Percentiles rank a stretch among this genome's conserved stretches.
These are phyloP conservation scores for Nomada fucata DNA, from an alignment of 2,888 invertebrate species.

Conservation along the genomic window DNA sequence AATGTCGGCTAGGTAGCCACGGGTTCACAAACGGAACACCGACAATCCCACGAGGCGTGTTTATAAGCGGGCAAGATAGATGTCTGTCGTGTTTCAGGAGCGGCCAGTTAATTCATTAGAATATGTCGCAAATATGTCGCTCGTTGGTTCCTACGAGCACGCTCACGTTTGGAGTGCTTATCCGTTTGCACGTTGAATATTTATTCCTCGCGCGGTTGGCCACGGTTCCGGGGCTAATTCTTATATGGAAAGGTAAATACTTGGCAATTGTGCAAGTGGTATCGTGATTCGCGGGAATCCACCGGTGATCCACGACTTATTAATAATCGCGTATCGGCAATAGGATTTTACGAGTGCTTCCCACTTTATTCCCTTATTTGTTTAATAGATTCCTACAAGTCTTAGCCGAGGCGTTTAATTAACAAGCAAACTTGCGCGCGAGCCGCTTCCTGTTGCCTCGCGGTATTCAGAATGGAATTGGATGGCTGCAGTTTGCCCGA, in stretches of 20 bases:
- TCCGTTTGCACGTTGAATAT: background rate
- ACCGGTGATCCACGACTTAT: slow-evolving; percentile 15
- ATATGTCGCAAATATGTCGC: slow-evolving; percentile 7
- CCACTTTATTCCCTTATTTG: background rate
- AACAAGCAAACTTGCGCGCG: slow-evolving; percentile 13
- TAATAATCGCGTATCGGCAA: slow-evolving; percentile 16
- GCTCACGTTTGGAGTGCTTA: background rate
- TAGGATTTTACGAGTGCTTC: slow-evolving; percentile 3
- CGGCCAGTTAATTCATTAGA: slow-evolving; percentile 47
- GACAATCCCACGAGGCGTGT: slow-evolving; percentile 53
- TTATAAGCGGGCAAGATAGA: slow-evolving; percentile 51
- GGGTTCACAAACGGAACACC: slow-evolving; percentile 37
- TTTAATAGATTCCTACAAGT: background rate
- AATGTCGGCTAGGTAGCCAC: background rate
- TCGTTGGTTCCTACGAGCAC: background rate
- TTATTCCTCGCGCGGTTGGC: slow-evolving; percentile 7
- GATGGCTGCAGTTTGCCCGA: slow-evolving; percentile 41
- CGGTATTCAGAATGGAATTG: slow-evolving; percentile 18
- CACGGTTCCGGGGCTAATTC: background rate
- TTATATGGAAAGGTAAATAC: slow-evolving; percentile 7
- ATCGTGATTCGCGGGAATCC: background rate
- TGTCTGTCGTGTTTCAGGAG: slow-evolving; percentile 36
- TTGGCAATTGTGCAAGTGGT: slow-evolving; percentile 14
- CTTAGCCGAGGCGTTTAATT: background rate
- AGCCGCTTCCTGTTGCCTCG: slow-evolving; percentile 8